Base-by-base conservation (phyloP, 2,113 vertebrate genomes). In the Neodon shergylaensis region DNA sequence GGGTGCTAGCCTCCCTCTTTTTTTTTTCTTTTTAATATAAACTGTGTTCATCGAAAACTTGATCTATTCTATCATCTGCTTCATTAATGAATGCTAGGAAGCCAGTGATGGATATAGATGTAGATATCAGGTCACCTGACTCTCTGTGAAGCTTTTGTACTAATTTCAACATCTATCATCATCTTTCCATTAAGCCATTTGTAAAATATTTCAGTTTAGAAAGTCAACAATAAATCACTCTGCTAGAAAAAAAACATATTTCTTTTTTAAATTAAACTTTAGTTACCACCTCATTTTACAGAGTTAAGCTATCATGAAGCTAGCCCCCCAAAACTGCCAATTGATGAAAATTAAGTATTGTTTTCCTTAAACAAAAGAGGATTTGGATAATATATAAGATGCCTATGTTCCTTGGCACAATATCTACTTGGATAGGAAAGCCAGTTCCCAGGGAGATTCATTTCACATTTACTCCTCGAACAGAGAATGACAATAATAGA, bases 101-200 rank as follows among this genome's bases (percentile, higher is more conserved):
- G 90, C 82, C 92, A 92, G 3, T 84, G 95, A 98, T 97, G 85
- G 94, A 83, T 92, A 92, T 17, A 97, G 97, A 96, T 94, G 95
- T 86, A 97, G 97, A 97, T 97, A 96, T 76, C 85, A 31, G 66
- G 95, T 95, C 97, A 96, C 95, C 91, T 98, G 97, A 92, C 94
- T 95, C 96, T 97, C 92, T 96, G 47, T 95, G 97, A 94, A 95
- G 94, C 88, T 97, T 91, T 96, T 91, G 73, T 76, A 92, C 63
- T 97, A 94, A 97, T 97, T 97, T 96, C 81, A 91, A 92, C 96
- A 97, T 97, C 97, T 92, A 91, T 98, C 97, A 97, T 97, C 97
- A 95, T 97, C 92, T 96, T 95, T 81, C 94, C 78, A 98, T 98
- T 97, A 98, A 97, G 63, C 82, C 63, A 96, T 89, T 97, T 97